Base-by-base conservation (phyloP, 2,888 invertebrate genomes). In the Timema podura region DNA sequence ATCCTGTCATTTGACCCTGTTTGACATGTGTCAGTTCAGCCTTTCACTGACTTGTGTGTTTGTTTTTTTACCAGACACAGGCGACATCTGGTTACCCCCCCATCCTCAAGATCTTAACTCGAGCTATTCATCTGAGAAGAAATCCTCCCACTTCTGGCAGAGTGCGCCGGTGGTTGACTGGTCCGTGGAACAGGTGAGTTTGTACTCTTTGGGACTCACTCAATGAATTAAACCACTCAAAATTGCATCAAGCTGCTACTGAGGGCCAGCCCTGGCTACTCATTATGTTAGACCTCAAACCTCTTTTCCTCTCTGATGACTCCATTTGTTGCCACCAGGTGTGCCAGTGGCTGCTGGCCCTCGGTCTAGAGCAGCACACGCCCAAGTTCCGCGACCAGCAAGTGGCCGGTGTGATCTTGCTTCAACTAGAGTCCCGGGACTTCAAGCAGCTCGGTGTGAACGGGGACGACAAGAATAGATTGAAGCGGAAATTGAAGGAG, bases 351-450 rank as follows among this genome's bases (percentile, higher is more conserved):
- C 84, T 97, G 74, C 86, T 94, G 75, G 92, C 83, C 6, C 79
- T 87, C 69, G 86, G 95, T 54, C 83, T 97, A 79, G 95, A 96
- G 80, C 90, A 93, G 70, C 92, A 94, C 83, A 91, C 93, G 76
- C 87, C 92, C 66, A 92, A 93, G 77, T 95, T 97, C 81, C 88
- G 92, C 68, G 92, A 94, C 77, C 90, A 93, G 77, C 91, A 92
- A 78, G 91, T 98, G 68, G 93, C 93, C 81, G 98, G 98, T 30
- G 86, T 89, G 49, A 90, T 93, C 68, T 85, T 98, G 70, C 84
- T 98, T 64, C 89, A 92, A 74, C 85, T 98, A 69, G 96, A 96
- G 79, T 94, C 96, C 0, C 89, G 93, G 71, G 96, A 95, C 82
- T 89, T 98, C 74, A 98, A 98, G 84, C 87, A 90, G 74, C 85